A percentile compares a stretch with the other conserved stretches of the same genome.
Evolutionary conservation across 2,888 invertebrate genomes (phyloP).

Genomic region (Uloborus plumipes): DNA sequence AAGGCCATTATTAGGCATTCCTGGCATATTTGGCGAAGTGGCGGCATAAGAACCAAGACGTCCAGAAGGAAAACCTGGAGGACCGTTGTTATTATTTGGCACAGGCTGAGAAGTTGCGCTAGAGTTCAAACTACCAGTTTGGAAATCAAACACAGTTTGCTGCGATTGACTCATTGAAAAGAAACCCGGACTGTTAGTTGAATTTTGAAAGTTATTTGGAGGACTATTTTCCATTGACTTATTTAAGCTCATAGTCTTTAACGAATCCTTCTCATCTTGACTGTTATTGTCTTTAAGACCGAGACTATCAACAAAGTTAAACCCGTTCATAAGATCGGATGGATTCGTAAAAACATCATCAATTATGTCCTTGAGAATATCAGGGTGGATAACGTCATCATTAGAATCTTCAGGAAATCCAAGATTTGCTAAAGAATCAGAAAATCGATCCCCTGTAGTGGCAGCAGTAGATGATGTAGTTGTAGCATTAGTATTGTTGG

Average conservation of each 20-base stretch:
- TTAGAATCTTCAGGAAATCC: conserved; percentile 79
- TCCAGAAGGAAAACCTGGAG: conserved; percentile 10
- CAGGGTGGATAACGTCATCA: conserved; percentile 82
- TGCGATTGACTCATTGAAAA: conserved; percentile 46
- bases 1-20: conserved; percentile 43
- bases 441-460: conserved; percentile 47
- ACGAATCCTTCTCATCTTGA: conserved; percentile 60
- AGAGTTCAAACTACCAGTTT: conserved; percentile 18
- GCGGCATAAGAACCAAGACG: conserved; percentile 29
- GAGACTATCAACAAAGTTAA: conserved; percentile 77
- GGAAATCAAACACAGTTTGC: conserved; percentile 49
- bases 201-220: conserved; percentile 41
- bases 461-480: conserved; percentile 72
- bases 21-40: conserved; percentile 31
- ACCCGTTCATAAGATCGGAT: conserved; percentile 85
- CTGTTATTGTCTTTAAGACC: conserved; percentile 62
- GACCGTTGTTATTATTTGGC: conserved; percentile 36
- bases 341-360: conserved; percentile 82
- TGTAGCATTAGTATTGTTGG: conserved; percentile 76
- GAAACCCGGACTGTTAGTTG: conserved; percentile 16
- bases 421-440: conserved; percentile 61
- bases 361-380: conserved; percentile 88
- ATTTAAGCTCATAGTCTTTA: conserved; percentile 38
- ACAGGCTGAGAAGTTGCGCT: conserved; percentile 22
- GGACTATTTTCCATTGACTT: conserved; percentile 39